phyloP scores from a whole-genome alignment of 2,888 invertebrate genomes.

The Xylota sylvarum region DNA sequence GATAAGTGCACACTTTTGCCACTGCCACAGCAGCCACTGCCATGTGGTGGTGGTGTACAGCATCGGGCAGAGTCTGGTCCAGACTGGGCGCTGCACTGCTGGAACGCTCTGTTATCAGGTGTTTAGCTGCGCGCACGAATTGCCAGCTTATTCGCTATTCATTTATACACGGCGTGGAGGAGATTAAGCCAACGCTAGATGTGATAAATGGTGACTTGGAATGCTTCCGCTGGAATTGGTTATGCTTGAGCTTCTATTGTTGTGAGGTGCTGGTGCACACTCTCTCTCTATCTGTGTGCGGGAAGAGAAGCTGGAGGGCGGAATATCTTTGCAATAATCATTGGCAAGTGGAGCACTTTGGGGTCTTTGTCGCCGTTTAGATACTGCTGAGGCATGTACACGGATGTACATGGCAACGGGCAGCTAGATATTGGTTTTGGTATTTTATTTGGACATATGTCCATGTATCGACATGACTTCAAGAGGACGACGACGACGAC shows the following conservation, averaged over 20 bases:
- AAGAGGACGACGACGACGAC: slow-evolving; percentile 14
- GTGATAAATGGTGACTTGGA: slow-evolving; percentile 77
- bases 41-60: slow-evolving; percentile 4
- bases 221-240: slow-evolving; percentile 77
- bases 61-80: slow-evolving; percentile 52
- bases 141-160: slow-evolving; percentile 78
- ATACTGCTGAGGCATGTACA: slow-evolving; percentile 50
- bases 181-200: slow-evolving; percentile 75
- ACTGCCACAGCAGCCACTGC: slow-evolving; percentile 40
- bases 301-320: slow-evolving; percentile 49
- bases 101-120: slow-evolving; percentile 77
- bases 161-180: slow-evolving; percentile 76
- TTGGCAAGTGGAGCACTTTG: slow-evolving; percentile 75
- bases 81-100: slow-evolving; percentile 20
- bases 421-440: slow-evolving; percentile 56
- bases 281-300: background rate
- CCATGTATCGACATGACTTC: slow-evolving; percentile 61
- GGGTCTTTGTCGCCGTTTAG: slow-evolving; percentile 66
- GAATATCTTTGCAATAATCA: slow-evolving; percentile 76
- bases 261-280: slow-evolving; percentile 27
- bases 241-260: slow-evolving; percentile 74
- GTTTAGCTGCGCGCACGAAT: slow-evolving; percentile 77
- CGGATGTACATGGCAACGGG: slow-evolving; percentile 44
- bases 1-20: slow-evolving; percentile 76
- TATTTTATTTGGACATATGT: slow-evolving; percentile 66